Conservation (phyloP, 2,113 vertebrate genomes). For the Podiceps cristatus region DNA sequence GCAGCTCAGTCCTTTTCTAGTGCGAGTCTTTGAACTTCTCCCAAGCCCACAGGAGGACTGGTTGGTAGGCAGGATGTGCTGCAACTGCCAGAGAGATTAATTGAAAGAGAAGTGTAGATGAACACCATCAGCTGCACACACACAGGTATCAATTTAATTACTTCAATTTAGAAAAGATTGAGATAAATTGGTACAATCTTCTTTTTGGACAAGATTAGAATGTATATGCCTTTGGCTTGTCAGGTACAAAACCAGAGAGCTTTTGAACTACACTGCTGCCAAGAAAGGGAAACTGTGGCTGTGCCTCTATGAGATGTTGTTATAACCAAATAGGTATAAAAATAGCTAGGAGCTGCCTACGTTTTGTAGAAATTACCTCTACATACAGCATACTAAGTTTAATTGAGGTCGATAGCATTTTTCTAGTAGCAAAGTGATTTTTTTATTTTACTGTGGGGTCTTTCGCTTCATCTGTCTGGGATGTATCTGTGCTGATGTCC, state of each 20-base stretch:
- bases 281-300: not conserved
- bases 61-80: constrained; percentile 31
- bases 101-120: constrained; percentile 27
- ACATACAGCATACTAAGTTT: not conserved
- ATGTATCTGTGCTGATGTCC: not conserved
- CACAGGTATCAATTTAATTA: not conserved
- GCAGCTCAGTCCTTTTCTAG: not conserved
- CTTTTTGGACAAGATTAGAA: not conserved
- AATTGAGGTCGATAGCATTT: not conserved
- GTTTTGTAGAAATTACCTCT: not conserved
- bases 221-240: not conserved
- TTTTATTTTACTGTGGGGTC: not conserved
- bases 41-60: not conserved
- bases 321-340: not conserved
- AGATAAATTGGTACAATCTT: constrained; percentile 46
- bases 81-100: constrained; percentile 30
- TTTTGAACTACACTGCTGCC: not conserved
- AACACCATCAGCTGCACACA: not conserved
- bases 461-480: not conserved
- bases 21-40: constrained; percentile 20
- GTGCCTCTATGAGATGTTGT: not conserved
- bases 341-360: not conserved
- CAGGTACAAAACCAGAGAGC: not conserved
- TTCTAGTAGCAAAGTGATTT: not conserved
- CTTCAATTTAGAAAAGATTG: constrained; percentile 12